A percentile compares a stretch with the other conserved stretches of the same genome.
phyloP scores from a whole-genome alignment of 2,113 vertebrate species.

The Aptenodytes forsteri region DNA sequence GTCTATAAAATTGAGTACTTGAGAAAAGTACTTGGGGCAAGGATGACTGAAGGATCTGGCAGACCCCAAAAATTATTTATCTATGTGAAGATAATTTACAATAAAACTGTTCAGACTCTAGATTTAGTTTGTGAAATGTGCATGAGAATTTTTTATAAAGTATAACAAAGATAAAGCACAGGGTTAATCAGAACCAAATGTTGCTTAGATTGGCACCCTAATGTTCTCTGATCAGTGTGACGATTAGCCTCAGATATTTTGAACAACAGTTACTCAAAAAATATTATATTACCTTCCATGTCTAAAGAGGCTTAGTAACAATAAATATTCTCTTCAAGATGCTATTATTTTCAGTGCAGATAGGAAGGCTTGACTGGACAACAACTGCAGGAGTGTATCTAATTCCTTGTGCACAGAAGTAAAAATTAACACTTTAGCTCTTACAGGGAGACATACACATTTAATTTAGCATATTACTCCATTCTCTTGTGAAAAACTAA shows the following conservation, averaged over 20 bases:
- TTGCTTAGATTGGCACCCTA: background rate
- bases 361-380: background rate
- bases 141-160: background rate
- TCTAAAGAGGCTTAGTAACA: background rate
- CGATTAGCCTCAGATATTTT: background rate
- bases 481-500: background rate
- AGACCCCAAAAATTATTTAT: background rate
- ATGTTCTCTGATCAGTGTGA: background rate
- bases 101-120: background rate
- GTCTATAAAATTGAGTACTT: background rate
- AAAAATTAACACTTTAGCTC: background rate
- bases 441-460: background rate
- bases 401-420: background rate
- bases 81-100: background rate
- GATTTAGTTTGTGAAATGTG: background rate
- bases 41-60: background rate
- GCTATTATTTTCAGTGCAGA: background rate
- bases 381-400: background rate
- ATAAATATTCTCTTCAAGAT: conserved; percentile 6
- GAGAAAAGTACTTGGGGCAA: background rate
- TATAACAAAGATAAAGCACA: background rate
- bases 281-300: background rate
- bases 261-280: background rate
- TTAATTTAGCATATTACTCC: background rate
- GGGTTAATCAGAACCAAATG: conserved; percentile 28